Base-by-base conservation (phyloP, 2,888 invertebrate species). In the Drosophila pseudotalamancana region DNA sequence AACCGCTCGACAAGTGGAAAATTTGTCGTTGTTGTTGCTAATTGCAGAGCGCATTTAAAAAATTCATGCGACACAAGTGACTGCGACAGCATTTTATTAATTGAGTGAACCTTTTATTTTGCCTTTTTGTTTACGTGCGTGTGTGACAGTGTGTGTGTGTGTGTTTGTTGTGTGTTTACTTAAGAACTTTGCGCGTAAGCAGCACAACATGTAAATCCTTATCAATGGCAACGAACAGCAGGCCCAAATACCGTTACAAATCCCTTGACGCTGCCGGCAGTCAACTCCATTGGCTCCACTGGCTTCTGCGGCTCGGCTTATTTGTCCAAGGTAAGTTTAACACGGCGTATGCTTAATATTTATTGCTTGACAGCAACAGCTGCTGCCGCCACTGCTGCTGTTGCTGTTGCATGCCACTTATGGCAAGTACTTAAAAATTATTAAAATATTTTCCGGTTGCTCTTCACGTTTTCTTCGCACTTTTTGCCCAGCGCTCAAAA, bases 201-300 rank as follows among this genome's bases (percentile, higher is more conserved):
- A 48, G 42, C 45, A 73, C 54, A 70, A 57, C 55, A 77, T 79
- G 82, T 84, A 60, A 81, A 63, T 42, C 55, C 51, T 39, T 61
- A 66, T 72, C 72, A 77, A 78, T 78, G 77, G 74, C 81, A 49
- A 60, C 55, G 54, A 63, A 32, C 69, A 75, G 25, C 60, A 68
- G 60, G 61, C 60, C 35, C 39, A 65, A 63, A 57, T 66, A 74
- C 62, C 60, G 55, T 25, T 35, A 53, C 39, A 66, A 76, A 49
- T 76, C 73, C 67, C 67, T 37, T 27, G 42, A 69, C 71, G 62
- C 60, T 49, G 70, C 48, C 60, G 56, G 67, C 78, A 65, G 65
- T 45, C 81, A 75, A 66, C 64, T 63, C 57, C 57, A 39, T 25
- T 82, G 79, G 84, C 67, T 80, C 54, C 51, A 73, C 54, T 86